phyloP scores from a whole-genome alignment of 2,113 vertebrate species.

The Stigmatopora nigra region DNA sequence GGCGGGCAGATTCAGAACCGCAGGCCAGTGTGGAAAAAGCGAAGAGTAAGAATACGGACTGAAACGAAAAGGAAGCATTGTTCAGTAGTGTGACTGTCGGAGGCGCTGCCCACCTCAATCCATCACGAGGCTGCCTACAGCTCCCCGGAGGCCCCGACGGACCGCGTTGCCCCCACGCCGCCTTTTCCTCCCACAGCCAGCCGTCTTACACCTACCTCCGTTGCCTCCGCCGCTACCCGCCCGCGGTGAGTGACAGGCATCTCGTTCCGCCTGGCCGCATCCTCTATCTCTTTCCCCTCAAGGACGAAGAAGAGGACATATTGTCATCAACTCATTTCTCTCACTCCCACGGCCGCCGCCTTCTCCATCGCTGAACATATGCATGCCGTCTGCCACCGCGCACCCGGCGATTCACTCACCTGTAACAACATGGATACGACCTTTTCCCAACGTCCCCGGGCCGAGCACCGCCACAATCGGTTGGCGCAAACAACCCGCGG shows the following conservation, averaged over 20 bases:
- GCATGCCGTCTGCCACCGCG: conserved; percentile 2
- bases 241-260: conserved; percentile 68
- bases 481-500: conserved; percentile 58
- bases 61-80: conserved; percentile 47
- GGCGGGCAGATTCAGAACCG: conserved; percentile 12
- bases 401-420: conserved; percentile 51
- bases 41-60: conserved; percentile 22
- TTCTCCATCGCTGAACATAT: conserved; percentile 32
- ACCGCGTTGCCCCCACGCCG: conserved; percentile 21
- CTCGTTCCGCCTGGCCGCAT: conserved; percentile 62
- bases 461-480: conserved; percentile 32
- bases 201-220: not conserved
- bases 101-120: conserved; percentile 51
- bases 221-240: conserved; percentile 22
- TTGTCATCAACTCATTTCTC: conserved; percentile 63
- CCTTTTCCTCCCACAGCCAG: conserved; percentile 10
- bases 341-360: conserved; percentile 37
- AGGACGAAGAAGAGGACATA: conserved; percentile 64
- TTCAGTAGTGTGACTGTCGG: conserved; percentile 36
- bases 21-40: not conserved
- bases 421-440: conserved; percentile 60
- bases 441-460: conserved; percentile 59
- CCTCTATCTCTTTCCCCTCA: conserved; percentile 58
- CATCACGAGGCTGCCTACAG: conserved; percentile 50
- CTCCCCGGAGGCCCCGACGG: conserved; percentile 44